Evolutionary conservation across 2,888 invertebrate genomes (phyloP).

Genomic region (Heliconius ismenius): DNA sequence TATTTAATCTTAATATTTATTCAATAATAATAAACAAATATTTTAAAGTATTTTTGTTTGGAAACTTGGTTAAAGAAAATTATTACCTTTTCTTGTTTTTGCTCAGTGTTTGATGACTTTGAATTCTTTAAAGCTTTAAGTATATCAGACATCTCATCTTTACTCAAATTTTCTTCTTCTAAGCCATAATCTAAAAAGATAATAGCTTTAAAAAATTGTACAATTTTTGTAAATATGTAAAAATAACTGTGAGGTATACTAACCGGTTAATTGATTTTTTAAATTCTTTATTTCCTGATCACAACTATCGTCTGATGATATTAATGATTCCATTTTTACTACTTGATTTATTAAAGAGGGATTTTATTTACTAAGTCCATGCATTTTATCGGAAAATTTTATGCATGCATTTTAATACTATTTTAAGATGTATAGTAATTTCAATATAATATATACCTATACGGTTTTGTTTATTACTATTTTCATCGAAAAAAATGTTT

Average conservation of each 20-base stretch:
- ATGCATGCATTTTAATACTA: not conserved
- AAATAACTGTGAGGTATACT: slow-evolving; percentile 27
- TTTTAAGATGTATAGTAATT: not conserved
- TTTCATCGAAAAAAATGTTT: not conserved
- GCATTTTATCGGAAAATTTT: not conserved
- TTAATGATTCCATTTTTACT: slow-evolving; percentile 51
- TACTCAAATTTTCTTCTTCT: slow-evolving; percentile 72
- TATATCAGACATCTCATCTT: slow-evolving; percentile 76
- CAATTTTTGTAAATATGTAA: not conserved
- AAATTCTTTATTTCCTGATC: slow-evolving; percentile 71
- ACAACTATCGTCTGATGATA: slow-evolving; percentile 72
- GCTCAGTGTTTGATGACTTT: slow-evolving; percentile 59
- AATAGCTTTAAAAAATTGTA: not conserved
- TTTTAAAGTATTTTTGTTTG: not conserved
- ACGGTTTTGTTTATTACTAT: not conserved
- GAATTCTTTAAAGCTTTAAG: slow-evolving; percentile 73
- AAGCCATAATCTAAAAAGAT: slow-evolving; percentile 66
- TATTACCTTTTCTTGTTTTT: slow-evolving; percentile 52
- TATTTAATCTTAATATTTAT: not conserved
- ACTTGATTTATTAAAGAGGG: not conserved
- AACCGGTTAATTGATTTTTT: slow-evolving; percentile 71
- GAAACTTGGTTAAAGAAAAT: not conserved
- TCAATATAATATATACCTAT: not conserved
- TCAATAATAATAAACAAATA: not conserved
- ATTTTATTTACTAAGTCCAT: slow-evolving; percentile 7